Percentiles rank a stretch among this genome's conserved stretches.
Evolutionary conservation across 2,888 invertebrate species (phyloP).

Genomic region (Clunio marinus): DNA sequence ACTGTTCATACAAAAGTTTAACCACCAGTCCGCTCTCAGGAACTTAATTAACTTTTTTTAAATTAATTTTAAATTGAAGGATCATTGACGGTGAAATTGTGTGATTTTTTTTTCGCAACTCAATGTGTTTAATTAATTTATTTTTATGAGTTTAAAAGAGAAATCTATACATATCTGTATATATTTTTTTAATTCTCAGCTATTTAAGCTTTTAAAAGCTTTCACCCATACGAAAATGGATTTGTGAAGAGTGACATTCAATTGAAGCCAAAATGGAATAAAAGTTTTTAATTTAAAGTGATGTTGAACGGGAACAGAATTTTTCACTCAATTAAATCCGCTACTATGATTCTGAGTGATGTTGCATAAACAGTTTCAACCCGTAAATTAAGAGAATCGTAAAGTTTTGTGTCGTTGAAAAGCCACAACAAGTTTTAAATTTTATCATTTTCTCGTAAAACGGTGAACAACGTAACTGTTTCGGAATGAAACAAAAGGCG

Average conservation of each 20-base stretch:
- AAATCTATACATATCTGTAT: too few relatives aligned
- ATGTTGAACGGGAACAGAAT: background rate
- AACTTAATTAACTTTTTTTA: too few relatives aligned
- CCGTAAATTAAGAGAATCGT: conserved; percentile 8
- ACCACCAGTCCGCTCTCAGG: too few relatives aligned
- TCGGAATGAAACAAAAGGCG: background rate
- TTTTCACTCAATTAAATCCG: conserved; percentile 11
- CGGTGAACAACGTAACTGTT: background rate
- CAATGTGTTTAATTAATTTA: too few relatives aligned
- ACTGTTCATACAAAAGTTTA: too few relatives aligned
- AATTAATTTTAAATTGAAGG: too few relatives aligned
- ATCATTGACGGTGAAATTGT: too few relatives aligned
- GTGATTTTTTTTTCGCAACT: too few relatives aligned
- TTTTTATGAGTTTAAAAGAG: too few relatives aligned
- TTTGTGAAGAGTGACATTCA: conserved; percentile 4
- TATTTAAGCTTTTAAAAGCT: too few relatives aligned
- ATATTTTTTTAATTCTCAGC: too few relatives aligned
- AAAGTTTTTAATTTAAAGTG: background rate
- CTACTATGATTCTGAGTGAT: background rate
- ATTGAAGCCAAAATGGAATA: too few relatives aligned
- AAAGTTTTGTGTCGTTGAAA: conserved; percentile 10
- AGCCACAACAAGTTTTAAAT: conserved; percentile 11
- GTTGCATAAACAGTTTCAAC: conserved; percentile 17
- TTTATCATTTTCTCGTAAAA: background rate
- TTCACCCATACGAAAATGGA: background rate